Percentiles rank a stretch among this genome's conserved stretches.
These are phyloP conservation scores for Conops quadrifasciatus DNA, from an alignment of 2,888 invertebrate species.

Conservation along the genomic window DNA sequence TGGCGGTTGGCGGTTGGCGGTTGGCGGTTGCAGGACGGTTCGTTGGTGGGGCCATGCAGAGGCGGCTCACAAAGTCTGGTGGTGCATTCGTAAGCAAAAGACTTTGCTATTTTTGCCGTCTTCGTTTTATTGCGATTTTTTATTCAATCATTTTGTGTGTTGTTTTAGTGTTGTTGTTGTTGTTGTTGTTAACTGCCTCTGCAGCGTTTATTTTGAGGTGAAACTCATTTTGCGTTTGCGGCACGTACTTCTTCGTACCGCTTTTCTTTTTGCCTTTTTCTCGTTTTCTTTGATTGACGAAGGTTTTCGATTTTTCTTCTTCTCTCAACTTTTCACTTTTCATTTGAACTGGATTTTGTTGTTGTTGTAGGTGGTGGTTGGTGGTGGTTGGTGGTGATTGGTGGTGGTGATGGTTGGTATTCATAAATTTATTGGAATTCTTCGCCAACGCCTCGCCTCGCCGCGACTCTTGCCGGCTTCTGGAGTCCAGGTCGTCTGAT, in stretches of 20 bases:
- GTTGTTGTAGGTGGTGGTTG: conserved; percentile 3
- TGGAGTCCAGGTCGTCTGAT: not conserved
- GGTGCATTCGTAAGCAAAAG: not conserved
- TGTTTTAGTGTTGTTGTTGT: not conserved
- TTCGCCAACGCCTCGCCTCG: not conserved
- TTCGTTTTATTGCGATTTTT: conserved; percentile 26
- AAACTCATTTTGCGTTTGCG: conserved; percentile 49
- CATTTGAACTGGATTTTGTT: conserved; percentile 51
- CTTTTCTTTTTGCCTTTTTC: conserved; percentile 10
- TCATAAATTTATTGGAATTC: not conserved
- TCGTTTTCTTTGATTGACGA: not conserved
- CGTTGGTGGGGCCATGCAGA: conserved; percentile 15
- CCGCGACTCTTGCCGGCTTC: not conserved
- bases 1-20: not conserved
- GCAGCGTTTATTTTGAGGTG: conserved; percentile 30
- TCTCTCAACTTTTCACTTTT: conserved; percentile 60
- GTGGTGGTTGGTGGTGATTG: not conserved
- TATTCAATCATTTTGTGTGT: not conserved
- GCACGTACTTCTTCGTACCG: conserved; percentile 55
- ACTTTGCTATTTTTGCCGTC: not conserved
- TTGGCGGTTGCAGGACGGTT: not conserved
- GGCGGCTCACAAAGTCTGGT: conserved; percentile 23
- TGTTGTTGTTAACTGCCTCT: conserved; percentile 2
- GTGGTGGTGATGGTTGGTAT: not conserved
- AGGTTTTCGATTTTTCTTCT: conserved; percentile 6